Evolutionary conservation across 1,140 invertebrate genomes (phyloP), one percentile per base, ranked within the genome.

Genomic region (Zaprionus camerounensis): DNA sequence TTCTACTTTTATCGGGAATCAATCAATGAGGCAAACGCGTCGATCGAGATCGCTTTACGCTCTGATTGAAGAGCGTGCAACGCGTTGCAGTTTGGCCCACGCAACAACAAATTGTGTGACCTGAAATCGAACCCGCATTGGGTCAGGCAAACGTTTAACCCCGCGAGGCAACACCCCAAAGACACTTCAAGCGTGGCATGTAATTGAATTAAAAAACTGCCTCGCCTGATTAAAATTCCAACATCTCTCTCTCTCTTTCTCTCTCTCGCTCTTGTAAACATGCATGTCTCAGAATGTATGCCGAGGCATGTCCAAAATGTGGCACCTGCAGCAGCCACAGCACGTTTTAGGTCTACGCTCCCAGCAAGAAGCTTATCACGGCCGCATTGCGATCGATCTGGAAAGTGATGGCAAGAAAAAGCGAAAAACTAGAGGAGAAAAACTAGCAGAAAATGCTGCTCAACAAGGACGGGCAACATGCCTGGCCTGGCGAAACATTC

Each of bases 381-480:
- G 84, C 71, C 58, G 76, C 81, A 81, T 81, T 70, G 78, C 84
- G 78, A 88, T 88, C 84, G 76, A 71, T 75, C 74, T 78, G 80
- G 81, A 88, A 88, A 87, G 84, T 90, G 84, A 90, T 78, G 65
- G 69, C 64, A 71, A 63, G 34, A 56, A 51, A 26, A 61, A 66
- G 55, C 24, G 62, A 49, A 28, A 67, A 31, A 46, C 24, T 49
- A 17, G 31, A 13, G 12, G 22, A 20, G 26, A 61, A 49, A 73
- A 66, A 66, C 64, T 66, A 44, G 41, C 56, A 58, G 66, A 69
- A 78, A 90, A 81, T 81, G 71, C 71, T 90, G 81, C 84, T 90
- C 80, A 90, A 90, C 85, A 90, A 90, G 85, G 81, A 90, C 79
- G 81, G 86, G 79, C 81, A 80, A 90, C 85, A 90, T 90, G 85